A percentile compares a stretch with the other conserved stretches of the same genome.
Conservation (phyloP, 2,888 invertebrate species). For the Apocheima hispidaria region DNA sequence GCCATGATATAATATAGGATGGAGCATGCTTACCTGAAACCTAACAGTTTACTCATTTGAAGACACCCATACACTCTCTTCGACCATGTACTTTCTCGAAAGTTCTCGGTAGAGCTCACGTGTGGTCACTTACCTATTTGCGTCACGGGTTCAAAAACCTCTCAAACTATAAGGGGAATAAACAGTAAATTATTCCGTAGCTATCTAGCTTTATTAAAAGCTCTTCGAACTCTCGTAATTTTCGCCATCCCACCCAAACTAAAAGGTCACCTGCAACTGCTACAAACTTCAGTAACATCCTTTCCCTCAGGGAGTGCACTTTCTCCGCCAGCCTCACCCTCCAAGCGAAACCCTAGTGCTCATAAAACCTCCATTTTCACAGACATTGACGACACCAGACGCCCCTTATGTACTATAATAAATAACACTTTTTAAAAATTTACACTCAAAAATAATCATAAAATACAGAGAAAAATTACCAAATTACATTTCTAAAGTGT, state of each 20-base stretch:
- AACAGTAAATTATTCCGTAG: neutral
- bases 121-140: too few relatives aligned
- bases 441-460: constrained; percentile 28
- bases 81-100: too few relatives aligned
- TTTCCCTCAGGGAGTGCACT: constrained; percentile 11
- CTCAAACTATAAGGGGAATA: too few relatives aligned
- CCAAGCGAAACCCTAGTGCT: neutral
- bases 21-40: too few relatives aligned
- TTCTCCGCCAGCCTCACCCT: neutral
- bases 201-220: neutral
- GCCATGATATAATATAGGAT: too few relatives aligned
- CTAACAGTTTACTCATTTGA: too few relatives aligned
- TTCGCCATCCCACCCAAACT: neutral
- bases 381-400: constrained; percentile 10
- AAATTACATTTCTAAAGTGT: constrained; percentile 29
- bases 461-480: constrained; percentile 19
- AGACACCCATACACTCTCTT: too few relatives aligned
- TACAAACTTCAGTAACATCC: neutral
- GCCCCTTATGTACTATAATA: neutral
- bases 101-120: too few relatives aligned
- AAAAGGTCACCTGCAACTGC: neutral
- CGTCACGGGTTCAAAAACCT: too few relatives aligned
- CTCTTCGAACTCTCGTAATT: neutral
- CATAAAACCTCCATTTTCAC: constrained; percentile 9
- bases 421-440: constrained; percentile 18